Evolutionary conservation across 2,888 invertebrate genomes (phyloP), one percentile per base, ranked within the genome.

Genomic region (Tricholauxania praeusta): DNA sequence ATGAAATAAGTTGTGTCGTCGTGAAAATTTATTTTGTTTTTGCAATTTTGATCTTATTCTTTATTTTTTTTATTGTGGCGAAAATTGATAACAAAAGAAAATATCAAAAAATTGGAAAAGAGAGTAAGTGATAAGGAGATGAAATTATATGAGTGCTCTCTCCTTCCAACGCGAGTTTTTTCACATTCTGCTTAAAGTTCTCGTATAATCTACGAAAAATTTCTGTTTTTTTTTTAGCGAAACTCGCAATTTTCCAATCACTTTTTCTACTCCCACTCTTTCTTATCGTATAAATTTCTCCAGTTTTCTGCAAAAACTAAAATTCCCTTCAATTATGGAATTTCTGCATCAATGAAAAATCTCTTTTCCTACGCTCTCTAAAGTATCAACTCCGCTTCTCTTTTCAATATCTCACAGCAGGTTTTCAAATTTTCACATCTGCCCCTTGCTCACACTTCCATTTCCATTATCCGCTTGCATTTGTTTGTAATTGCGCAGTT

Each of bases 401-500:
- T 8, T 49, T 3, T 49, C 19, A 22, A 49, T 47, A 39, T 0
- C 47, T 12, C 48, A 48, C 17, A 19, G 19, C 51, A 28, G 15
- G 22, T 60, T 59, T 47, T 28, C 63, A 47, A 28, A 19, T 59
- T 65, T 57, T 64, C 73, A 71, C 76, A 12, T 12, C 12, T 52
- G 14, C 12, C 53, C 52, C 32, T 53, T 63, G 22, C 49, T 12
- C 39, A 39, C 39, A 39, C 10, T 47, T 60, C 15, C 49, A 28
- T 51, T 22, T 72, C 59, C 71, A 52, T 66, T 66, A 72, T 72
- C 64, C 71, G 71, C 22, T 71, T 52, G 14, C 17, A 10, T 62
- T 64, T 51, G 52, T 66, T 66, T 15, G 49, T 39, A 6, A 39
- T n/a, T 68, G 53, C 62, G 67, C 72, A 60, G 10, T 53, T 72